A percentile compares a stretch with the other conserved stretches of the same genome.
phyloP scores from a whole-genome alignment of 2,797 vertebrate genomes.

The Trematocara caparti region DNA sequence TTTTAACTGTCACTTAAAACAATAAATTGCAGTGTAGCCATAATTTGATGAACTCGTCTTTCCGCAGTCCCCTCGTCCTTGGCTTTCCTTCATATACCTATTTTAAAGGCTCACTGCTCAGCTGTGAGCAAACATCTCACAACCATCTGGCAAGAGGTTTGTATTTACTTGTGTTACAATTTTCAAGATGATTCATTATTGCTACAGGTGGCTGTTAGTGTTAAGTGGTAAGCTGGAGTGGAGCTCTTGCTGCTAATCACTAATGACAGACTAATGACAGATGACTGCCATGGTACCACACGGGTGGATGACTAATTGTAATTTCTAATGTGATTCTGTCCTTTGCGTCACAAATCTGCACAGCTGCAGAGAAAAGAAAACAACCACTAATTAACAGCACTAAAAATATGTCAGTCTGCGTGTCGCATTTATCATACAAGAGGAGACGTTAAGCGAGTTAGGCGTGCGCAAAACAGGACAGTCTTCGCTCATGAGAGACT shows the following conservation, averaged over 20 bases:
- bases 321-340: not conserved
- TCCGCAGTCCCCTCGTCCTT: not conserved
- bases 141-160: not conserved
- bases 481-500: not conserved
- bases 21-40: not conserved
- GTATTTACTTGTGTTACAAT: not conserved
- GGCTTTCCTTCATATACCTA: not conserved
- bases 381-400: not conserved
- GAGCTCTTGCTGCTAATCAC: not conserved
- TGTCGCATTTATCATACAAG: not conserved
- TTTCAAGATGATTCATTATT: not conserved
- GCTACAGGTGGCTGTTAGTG: not conserved
- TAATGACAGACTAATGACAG: constrained; percentile 6
- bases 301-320: constrained; percentile 5
- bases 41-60: not conserved
- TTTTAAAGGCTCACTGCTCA: not conserved
- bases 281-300: constrained; percentile 14
- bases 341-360: not conserved
- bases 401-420: not conserved
- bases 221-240: not conserved
- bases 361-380: constrained; percentile 1
- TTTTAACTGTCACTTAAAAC: not conserved
- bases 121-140: not conserved
- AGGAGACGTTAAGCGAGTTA: not conserved
- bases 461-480: not conserved